Conservation (phyloP, 2,888 invertebrate genomes). For the Phalera bucephala region DNA sequence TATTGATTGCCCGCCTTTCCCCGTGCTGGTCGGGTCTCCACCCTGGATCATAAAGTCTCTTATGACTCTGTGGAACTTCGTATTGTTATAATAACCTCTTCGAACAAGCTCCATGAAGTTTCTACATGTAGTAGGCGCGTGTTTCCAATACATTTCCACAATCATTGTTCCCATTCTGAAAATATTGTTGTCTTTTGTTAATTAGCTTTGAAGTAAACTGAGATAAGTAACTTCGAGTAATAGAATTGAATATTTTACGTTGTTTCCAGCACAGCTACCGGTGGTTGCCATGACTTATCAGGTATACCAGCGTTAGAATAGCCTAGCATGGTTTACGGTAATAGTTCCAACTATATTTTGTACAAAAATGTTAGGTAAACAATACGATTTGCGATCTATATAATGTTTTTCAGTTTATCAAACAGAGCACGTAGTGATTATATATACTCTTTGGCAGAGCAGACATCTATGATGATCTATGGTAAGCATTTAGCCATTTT, state of each 20-base stretch:
- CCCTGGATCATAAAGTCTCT: constrained; percentile 97
- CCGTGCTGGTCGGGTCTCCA: constrained; percentile 98
- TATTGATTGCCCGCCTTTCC: constrained; percentile 97
- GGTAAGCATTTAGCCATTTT: no score
- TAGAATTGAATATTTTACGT: constrained; percentile 79
- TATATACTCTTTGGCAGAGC: no score
- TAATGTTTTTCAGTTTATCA: no score
- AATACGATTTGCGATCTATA: no score
- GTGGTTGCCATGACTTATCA: constrained; percentile 95
- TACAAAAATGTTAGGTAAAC: no score
- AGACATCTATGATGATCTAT: no score
- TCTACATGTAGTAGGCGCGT: constrained; percentile 97
- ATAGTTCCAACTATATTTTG: background rate
- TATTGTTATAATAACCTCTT: constrained; percentile 97
- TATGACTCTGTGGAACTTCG: constrained; percentile 98
- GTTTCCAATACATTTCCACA: constrained; percentile 98
- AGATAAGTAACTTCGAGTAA: no score
- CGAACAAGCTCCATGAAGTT: constrained; percentile 98
- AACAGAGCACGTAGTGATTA: no score
- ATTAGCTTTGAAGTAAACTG: background rate
- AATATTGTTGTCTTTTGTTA: constrained; percentile 23
- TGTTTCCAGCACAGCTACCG: constrained; percentile 91
- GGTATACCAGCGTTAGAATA: constrained; percentile 88
- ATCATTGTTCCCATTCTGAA: constrained; percentile 95
- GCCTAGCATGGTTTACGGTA: constrained; percentile 60